Conservation (phyloP, 1,140 invertebrate genomes). For the Mycetomoellerius zeteki region DNA sequence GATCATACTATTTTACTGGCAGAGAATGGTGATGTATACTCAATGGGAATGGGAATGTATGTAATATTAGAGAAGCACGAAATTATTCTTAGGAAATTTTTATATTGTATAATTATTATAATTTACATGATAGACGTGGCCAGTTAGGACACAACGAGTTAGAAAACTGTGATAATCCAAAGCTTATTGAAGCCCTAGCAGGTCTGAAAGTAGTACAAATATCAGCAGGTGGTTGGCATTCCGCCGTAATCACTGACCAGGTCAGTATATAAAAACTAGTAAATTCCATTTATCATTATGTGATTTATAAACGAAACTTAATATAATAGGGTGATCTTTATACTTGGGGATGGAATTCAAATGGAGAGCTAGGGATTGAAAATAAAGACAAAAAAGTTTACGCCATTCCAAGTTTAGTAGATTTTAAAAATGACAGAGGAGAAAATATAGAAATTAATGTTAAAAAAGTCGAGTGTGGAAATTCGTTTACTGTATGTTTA, state of each 20-base stretch:
- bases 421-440: constrained; percentile 86
- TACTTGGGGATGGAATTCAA: constrained; percentile 97
- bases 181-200: constrained; percentile 90
- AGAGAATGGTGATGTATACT: constrained; percentile 91
- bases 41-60: constrained; percentile 94
- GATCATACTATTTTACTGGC: constrained; percentile 93
- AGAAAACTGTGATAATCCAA: constrained; percentile 89
- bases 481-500: constrained; percentile 89
- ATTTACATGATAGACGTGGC: constrained; percentile 89
- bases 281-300: neutral
- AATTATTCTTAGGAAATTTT: neutral
- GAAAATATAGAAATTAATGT: constrained; percentile 85
- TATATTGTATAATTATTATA: constrained; percentile 36
- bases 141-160: constrained; percentile 93
- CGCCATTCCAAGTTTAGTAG: constrained; percentile 87
- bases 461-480: constrained; percentile 90
- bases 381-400: constrained; percentile 82
- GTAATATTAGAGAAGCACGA: constrained; percentile 59
- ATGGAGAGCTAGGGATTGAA: constrained; percentile 93
- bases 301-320: constrained; percentile 19
- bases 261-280: constrained; percentile 66
- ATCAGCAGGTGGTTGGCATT: constrained; percentile 95
- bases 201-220: constrained; percentile 91
- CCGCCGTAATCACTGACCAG: constrained; percentile 90
- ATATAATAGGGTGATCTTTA: constrained; percentile 91